Base-by-base conservation (phyloP, 2,888 invertebrate species). In the Fragum fragum region DNA sequence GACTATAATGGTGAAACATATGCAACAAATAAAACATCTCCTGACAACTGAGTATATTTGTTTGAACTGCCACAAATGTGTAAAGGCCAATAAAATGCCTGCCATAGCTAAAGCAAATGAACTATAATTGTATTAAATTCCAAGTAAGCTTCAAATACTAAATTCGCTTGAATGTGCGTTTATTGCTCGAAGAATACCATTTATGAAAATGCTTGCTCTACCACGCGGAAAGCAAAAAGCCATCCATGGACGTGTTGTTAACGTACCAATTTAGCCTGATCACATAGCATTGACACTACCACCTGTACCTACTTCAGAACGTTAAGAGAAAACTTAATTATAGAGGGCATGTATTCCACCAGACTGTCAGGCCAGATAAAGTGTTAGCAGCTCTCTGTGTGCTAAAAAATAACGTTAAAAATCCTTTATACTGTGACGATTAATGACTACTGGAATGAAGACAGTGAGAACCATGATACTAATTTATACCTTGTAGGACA, bases 161-260 rank as follows among this genome's bases (percentile, higher is more conserved):
- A 86, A 80, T 74, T 71, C 75, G 32, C 68, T 86, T n/a, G 84
- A 87, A 73, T 53, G 47, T 66, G 63, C 57, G 6, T 73, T 87
- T 42, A 73, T 85, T 63, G 69, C 85, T 26, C 78, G 78, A 74
- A 74, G 85, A 53, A 78, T 87, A 63, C 80, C 84, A 28, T 87
- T 87, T 52, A 81, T 83, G 78, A 81, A 77, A 76, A 66, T 85
- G 26, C 42, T 81, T 29, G 74, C 77, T 32, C 55, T 85, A n/a
- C 81, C 81, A n/a, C 71, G 81, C 16, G 83, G 79, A 57, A 77
- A 73, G 29, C 82, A 87, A 69, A 82, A 79, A 70, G 73, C 71
- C 55, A 55, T 79, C 23, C 77, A 79, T 77, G 84, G 84, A 1
- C 70, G 66, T 69, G 81, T 84, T 36, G 79, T 86, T 28, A 81